phyloP scores from a whole-genome alignment of 2,888 invertebrate species.

The Pterostichus madidus region DNA sequence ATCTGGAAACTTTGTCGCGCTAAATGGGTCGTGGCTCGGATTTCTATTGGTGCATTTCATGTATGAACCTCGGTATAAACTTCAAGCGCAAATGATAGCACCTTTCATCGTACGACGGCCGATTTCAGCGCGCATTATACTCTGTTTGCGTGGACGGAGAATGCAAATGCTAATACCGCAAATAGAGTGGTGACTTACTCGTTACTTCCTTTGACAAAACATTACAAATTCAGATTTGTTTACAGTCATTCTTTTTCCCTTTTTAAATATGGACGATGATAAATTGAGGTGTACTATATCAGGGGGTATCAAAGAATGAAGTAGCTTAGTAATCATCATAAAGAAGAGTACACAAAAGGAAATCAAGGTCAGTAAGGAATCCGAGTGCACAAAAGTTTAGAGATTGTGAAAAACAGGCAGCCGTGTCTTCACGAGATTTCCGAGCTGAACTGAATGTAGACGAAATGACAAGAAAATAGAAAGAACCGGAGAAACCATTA shows the following conservation, averaged over 20 bases:
- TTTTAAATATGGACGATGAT: neutral
- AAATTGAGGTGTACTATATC: neutral
- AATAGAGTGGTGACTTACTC: neutral
- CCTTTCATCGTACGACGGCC: conserved; percentile 36
- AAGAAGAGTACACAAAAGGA: conserved; percentile 51
- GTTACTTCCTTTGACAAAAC: conserved; percentile 4
- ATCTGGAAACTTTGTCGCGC: conserved; percentile 35
- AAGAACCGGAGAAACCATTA: conserved; percentile 64
- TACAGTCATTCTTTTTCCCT: neutral
- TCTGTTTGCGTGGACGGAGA: conserved; percentile 17
- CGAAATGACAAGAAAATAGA: conserved; percentile 64
- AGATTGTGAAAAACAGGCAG: conserved; percentile 55
- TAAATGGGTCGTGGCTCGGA: conserved; percentile 26
- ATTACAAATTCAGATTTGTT: neutral
- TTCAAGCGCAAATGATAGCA: conserved; percentile 48
- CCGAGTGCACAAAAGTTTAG: conserved; percentile 50
- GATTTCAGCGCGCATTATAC: conserved; percentile 20
- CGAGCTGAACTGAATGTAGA: conserved; percentile 53
- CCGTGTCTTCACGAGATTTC: conserved; percentile 56
- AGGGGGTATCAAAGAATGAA: conserved; percentile 13
- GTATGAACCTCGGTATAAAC: conserved; percentile 36
- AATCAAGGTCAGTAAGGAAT: conserved; percentile 55
- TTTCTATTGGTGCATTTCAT: conserved; percentile 34
- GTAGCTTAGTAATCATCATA: conserved; percentile 38
- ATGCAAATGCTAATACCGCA: conserved; percentile 33